phyloP scores from a whole-genome alignment of 2,888 invertebrate species.

The Aphidoletes aphidimyza region DNA sequence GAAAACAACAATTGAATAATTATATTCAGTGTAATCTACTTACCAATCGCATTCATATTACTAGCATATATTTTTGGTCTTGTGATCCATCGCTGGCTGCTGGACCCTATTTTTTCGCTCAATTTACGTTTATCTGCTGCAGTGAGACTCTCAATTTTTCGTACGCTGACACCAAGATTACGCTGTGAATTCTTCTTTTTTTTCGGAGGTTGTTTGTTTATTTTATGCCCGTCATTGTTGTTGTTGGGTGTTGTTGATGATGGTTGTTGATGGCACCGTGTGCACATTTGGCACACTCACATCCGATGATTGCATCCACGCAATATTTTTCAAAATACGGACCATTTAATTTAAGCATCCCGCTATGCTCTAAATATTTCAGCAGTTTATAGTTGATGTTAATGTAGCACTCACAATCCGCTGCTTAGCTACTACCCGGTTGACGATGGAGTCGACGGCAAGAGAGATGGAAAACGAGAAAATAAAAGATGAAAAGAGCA shows the following conservation, averaged over 20 bases:
- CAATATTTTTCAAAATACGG: slow-evolving; percentile 52
- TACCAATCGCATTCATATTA: slow-evolving; percentile 47
- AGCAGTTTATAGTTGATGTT: slow-evolving; percentile 41
- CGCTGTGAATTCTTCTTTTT: too few relatives aligned
- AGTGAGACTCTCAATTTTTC: slow-evolving; percentile 47
- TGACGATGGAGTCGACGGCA: neutral
- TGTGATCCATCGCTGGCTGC: slow-evolving; percentile 18
- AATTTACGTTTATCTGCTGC: slow-evolving; percentile 51
- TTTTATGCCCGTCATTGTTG: neutral
- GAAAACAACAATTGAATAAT: slow-evolving; percentile 54
- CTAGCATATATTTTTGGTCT: neutral
- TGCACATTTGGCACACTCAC: slow-evolving; percentile 38
- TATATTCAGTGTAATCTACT: slow-evolving; percentile 49
- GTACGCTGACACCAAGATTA: slow-evolving; percentile 42
- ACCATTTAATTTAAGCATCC: slow-evolving; percentile 41
- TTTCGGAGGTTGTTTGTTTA: neutral
- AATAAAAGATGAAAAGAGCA: neutral
- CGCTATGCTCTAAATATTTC: slow-evolving; percentile 53
- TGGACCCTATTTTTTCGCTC: slow-evolving; percentile 53
- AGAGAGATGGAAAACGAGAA: neutral
- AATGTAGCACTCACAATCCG: slow-evolving; percentile 14
- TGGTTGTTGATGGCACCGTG: slow-evolving; percentile 9
- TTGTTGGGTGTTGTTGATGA: neutral
- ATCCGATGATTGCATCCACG: slow-evolving; percentile 27
- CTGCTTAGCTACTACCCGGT: neutral